Evolutionary conservation across 2,113 vertebrate genomes (phyloP).

Genomic region (Saimiri boliviensis): DNA sequence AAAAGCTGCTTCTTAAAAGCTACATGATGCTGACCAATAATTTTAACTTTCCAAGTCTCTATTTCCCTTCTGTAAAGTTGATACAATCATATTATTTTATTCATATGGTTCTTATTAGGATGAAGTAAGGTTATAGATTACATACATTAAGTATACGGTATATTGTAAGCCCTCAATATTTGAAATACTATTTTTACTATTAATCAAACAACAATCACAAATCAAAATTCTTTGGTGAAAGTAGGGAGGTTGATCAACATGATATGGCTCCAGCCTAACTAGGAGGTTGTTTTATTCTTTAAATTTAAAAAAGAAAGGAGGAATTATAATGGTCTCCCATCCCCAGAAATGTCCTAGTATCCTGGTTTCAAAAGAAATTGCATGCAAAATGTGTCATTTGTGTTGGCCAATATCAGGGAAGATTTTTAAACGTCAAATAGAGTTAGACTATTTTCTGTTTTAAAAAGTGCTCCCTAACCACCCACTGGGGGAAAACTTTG

Average conservation of each 20-base stretch:
- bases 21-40: not conserved
- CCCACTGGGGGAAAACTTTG: no score
- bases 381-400: not conserved
- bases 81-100: not conserved
- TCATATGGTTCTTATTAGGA: not conserved
- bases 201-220: not conserved
- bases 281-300: not conserved
- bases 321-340: not conserved
- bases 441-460: not conserved
- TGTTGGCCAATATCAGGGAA: not conserved
- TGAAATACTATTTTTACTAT: not conserved
- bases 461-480: not conserved
- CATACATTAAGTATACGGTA: not conserved
- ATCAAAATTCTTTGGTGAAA: not conserved
- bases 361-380: not conserved
- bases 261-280: not conserved
- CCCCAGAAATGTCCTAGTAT: not conserved
- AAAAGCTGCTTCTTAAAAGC: not conserved
- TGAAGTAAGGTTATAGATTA: not conserved
- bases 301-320: not conserved
- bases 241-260: not conserved
- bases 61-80: not conserved
- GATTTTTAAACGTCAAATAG: not conserved
- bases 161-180: not conserved
- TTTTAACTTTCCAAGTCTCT: not conserved